Evolutionary conservation across 2,113 vertebrate species (phyloP).

Genomic region (Alexandromys fortis): DNA sequence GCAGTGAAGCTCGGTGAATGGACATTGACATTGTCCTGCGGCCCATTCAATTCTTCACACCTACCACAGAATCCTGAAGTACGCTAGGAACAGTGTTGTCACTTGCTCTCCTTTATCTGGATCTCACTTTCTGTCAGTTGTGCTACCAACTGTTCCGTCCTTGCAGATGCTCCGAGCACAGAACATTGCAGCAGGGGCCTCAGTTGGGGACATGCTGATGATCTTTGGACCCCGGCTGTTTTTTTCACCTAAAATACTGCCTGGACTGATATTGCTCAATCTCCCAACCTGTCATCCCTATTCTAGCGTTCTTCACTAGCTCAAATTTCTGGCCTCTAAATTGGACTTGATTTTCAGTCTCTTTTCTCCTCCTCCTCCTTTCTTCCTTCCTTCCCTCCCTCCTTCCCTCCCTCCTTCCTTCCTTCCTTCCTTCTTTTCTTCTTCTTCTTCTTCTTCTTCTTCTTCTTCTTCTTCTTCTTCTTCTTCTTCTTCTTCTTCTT

Average conservation of each 20-base stretch:
- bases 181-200: background rate
- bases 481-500: background rate
- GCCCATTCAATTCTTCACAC: background rate
- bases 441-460: too few species aligned
- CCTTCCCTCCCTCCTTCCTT: background rate
- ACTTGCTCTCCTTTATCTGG: background rate
- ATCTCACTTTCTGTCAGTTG: background rate
- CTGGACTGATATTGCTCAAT: conserved; percentile 25
- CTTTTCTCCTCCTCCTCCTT: background rate
- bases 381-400: background rate
- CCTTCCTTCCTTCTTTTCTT: background rate
- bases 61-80: background rate
- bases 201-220: background rate
- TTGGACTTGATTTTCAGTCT: conserved; percentile 43
- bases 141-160: background rate
- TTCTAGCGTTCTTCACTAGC: conserved; percentile 9
- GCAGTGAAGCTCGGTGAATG: background rate
- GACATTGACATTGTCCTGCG: background rate
- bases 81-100: background rate
- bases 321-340: conserved; percentile 9
- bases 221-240: background rate
- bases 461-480: too few species aligned
- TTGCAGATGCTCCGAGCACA: background rate
- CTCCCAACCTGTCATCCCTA: background rate
- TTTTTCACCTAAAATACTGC: background rate